phyloP scores from a whole-genome alignment of 2,888 invertebrate genomes.

The Julus scanicus region DNA sequence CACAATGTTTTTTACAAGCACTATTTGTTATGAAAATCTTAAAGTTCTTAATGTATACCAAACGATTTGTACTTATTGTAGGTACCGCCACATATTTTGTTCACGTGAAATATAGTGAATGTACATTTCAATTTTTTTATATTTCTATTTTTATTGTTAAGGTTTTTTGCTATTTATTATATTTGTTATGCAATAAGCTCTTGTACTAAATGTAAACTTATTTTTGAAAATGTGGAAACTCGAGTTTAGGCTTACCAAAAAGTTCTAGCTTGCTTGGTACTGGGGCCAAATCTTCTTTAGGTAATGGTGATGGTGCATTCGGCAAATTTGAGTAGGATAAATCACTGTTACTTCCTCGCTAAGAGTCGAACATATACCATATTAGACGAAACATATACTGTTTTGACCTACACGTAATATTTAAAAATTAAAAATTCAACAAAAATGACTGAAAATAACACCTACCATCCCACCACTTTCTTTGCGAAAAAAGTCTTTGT shows the following conservation, averaged over 20 bases:
- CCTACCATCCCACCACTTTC: neutral
- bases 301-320: slow-evolving; percentile 62
- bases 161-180: no score
- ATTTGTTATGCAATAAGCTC: no score
- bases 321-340: slow-evolving; percentile 60
- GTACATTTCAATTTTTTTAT: no score
- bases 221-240: no score
- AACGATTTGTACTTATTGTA: no score
- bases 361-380: neutral
- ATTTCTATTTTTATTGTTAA: no score
- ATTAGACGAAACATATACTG: neutral
- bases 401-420: neutral
- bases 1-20: no score
- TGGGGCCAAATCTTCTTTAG: slow-evolving; percentile 67
- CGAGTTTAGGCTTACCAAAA: slow-evolving; percentile 66
- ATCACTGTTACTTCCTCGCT: slow-evolving; percentile 54
- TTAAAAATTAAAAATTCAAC: neutral
- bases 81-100: no score
- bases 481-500: neutral
- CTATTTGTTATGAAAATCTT: no score
- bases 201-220: no score
- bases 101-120: no score
- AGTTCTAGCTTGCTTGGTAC: slow-evolving; percentile 67
- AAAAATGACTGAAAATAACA: neutral
- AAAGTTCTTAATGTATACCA: no score